phyloP scores from a whole-genome alignment of 2,113 vertebrate genomes.

The Chionodraco myersi region DNA sequence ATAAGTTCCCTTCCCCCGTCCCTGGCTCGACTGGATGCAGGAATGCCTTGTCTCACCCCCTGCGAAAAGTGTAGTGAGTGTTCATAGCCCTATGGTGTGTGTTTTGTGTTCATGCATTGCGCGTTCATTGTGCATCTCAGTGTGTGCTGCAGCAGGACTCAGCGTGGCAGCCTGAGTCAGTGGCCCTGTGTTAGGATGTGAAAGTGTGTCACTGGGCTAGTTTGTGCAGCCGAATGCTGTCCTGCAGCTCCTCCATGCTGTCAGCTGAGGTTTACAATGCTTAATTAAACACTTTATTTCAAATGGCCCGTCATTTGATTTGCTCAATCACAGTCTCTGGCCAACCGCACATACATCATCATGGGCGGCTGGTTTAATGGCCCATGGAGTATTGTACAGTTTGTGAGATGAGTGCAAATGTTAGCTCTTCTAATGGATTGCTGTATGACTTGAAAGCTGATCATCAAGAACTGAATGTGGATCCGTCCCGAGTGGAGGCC shows the following conservation, averaged over 20 bases:
- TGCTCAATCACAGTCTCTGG: slow-evolving; percentile 63
- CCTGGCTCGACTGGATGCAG: slow-evolving; percentile 34
- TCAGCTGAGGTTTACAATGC: slow-evolving; percentile 80
- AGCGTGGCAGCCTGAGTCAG: slow-evolving; percentile 68
- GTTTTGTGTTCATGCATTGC: slow-evolving; percentile 13
- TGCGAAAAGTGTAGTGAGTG: slow-evolving; percentile 30
- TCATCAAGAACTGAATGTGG: slow-evolving; percentile 26
- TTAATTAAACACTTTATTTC: slow-evolving; percentile 82
- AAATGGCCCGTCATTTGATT: slow-evolving; percentile 70
- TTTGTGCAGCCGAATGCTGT: slow-evolving; percentile 63
- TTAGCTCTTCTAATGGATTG: slow-evolving; percentile 55
- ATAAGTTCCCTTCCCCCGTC: slow-evolving; percentile 3
- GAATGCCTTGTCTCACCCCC: slow-evolving; percentile 39
- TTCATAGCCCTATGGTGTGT: slow-evolving; percentile 23
- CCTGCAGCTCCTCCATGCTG: slow-evolving; percentile 65
- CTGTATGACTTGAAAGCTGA: slow-evolving; percentile 43
- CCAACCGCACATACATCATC: slow-evolving; percentile 62
- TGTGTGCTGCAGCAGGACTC: slow-evolving; percentile 44
- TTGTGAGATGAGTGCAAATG: slow-evolving; percentile 64
- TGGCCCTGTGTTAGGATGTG: slow-evolving; percentile 63
- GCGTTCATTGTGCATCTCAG: slow-evolving; percentile 19
- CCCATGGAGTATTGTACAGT: slow-evolving; percentile 61
- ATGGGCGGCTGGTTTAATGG: slow-evolving; percentile 47
- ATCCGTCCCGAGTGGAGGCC: not conserved
- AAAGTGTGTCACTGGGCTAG: slow-evolving; percentile 83